Conservation (phyloP, 2,888 invertebrate genomes). For the Epsilonema sp. region DNA sequence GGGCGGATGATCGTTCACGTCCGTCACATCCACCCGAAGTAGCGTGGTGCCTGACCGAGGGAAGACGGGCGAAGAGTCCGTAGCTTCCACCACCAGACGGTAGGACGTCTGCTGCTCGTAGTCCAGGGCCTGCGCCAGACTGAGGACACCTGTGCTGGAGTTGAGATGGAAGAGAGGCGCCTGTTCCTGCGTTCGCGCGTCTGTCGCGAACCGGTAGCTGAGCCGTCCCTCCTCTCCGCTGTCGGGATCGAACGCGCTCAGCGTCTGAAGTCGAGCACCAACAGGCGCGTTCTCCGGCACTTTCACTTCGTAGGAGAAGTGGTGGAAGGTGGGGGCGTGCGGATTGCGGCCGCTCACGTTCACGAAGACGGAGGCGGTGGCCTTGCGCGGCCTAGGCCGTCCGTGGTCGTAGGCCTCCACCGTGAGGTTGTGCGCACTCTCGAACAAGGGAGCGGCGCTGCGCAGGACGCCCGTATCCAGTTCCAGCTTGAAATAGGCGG, state of each 20-base stretch:
- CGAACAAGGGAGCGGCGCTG: background rate
- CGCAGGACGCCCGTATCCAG: background rate
- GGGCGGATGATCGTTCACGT: constrained; percentile 82
- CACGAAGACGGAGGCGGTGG: background rate
- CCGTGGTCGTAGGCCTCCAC: constrained; percentile 8
- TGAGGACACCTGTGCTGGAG: constrained; percentile 69
- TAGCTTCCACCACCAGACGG: constrained; percentile 60
- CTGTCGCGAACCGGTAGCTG: background rate
- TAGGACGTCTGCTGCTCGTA: constrained; percentile 63
- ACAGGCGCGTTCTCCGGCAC: constrained; percentile 82
- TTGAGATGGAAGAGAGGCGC: constrained; percentile 50
- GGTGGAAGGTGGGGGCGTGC: constrained; percentile 2
- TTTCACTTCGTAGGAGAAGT: constrained; percentile 30
- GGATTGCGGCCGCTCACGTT: constrained; percentile 5
- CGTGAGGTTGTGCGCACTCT: background rate
- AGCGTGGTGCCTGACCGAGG: constrained; percentile 12
- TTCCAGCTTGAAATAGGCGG: constrained; percentile 2
- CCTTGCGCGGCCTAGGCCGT: background rate
- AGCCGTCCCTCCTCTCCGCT: background rate
- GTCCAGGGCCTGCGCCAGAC: constrained; percentile 76
- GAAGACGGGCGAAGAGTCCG: constrained; percentile 51
- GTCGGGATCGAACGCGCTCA: constrained; percentile 35
- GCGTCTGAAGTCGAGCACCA: constrained; percentile 63
- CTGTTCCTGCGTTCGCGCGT: background rate
- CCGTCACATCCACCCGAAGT: constrained; percentile 59